Evolutionary conservation across 2,113 vertebrate genomes (phyloP), one percentile per base, ranked within the genome.

Genomic region (Leucopsar rothschildi): DNA sequence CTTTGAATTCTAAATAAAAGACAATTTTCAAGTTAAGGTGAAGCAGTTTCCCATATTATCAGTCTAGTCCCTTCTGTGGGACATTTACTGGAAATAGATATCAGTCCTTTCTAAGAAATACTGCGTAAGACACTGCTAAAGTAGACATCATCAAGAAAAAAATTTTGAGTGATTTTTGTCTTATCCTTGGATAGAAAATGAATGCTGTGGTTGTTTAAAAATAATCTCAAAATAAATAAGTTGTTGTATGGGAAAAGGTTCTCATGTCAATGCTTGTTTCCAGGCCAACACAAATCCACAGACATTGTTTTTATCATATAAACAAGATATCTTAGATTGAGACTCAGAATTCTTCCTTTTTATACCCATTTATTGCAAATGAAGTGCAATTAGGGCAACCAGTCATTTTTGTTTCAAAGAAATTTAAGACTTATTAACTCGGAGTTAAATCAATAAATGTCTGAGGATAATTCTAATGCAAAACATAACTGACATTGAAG

Each of bases 191-290:
- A 86, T 61, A 92, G 76, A 90, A 47, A 78, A 92, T 9, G 55
- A 90, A 78, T 82, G 82, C 50, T 93, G 85, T 70, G 75, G 71
- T 88, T 95, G 50, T 86, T 96, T 83, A 93, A 88, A 96, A 95
- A 92, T 88, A 90, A 83, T 81, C 86, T 92, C 86, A 96, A 90
- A 94, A 90, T 86, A 92, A 94, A 65, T 83, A 95, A 92, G 29
- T 78, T 93, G 57, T 96, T 92, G 55, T 93, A 93, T 76, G 78
- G 45, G 71, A 92, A 96, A 92, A 77, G 45, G 5, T 90, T 95
- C 77, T 95, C 64, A 86, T 81, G 92, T 91, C 89, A 90, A 52
- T 90, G 72, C 56, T 90, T 93, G 68, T 93, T 88, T 82, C 59
- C 52, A 90, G 53, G 92, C 86, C 95, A 96, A 94, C 76, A 93